Base-by-base conservation (phyloP, 2,888 invertebrate species). In the Caenorhabditis sinica region DNA sequence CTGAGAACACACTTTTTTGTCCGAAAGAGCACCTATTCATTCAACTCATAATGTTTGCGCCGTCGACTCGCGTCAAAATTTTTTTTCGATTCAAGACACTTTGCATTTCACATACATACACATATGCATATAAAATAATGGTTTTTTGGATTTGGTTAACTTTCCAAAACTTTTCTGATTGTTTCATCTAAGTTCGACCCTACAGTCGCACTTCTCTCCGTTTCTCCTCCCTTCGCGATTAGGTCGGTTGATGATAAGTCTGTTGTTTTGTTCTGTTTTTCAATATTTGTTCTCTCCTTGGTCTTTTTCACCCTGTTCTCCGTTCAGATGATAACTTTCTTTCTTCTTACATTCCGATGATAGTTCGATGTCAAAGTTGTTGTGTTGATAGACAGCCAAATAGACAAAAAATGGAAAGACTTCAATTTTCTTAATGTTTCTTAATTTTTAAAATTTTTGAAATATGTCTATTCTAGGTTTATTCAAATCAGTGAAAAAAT, bases 31-130 rank as follows among this genome's bases (percentile, higher is more conserved):
- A 60, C 61, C 73, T 49, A 40, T 69, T 60, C 76, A 76, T 56
- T 69, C 68, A 69, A 43, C 36, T 36, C 53, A 58, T 56, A 51
- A 75, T 75, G 66, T 75, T 75, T 75, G 66, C 75, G n/a, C n/a
- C n/a, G n/a, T 23, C 25, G 15, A 51, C 51, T 20, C 30, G 60
- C 60, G 36, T 76, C 56, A 36, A 43, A 43, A 61, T 69, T 60
- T 61, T 76, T 58, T 49, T 20, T 53, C 33, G 23, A 69, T 69
- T 56, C 69, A 69, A 56, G 69, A 69, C 69, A 69, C 56, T 53
- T 51, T 53, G 53, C 49, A 49, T 66, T 66, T 68, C 23, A 65
- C 45, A 68, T 68, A 36, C 66, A 66, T 51, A 6, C n/a, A 51
- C 36, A 53, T 53, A 53, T 53, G 13, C 15, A 68, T 36, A 51